phyloP scores from a whole-genome alignment of 2,888 invertebrate species.

The Eucera pruinosa region DNA sequence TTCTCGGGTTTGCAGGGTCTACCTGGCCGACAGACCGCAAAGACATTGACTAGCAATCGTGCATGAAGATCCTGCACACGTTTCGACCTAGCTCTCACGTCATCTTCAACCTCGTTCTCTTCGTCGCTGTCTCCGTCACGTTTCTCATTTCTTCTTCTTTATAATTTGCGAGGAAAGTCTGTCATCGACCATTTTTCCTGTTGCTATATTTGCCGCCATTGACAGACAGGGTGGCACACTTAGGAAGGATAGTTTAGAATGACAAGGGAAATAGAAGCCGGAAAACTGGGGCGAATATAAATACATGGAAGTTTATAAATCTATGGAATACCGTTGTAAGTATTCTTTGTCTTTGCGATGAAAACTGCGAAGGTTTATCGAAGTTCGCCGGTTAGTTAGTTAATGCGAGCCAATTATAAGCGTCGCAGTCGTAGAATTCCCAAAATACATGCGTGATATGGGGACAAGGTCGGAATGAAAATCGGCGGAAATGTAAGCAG shows the following conservation, averaged over 20 bases:
- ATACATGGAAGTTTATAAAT: slow-evolving; percentile 1
- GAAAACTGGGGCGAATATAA: slow-evolving; percentile 6
- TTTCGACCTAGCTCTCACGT: slow-evolving; percentile 39
- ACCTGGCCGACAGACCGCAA: slow-evolving; percentile 68
- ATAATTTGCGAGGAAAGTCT: slow-evolving; percentile 33
- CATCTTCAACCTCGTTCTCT: slow-evolving; percentile 50
- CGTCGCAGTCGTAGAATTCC: slow-evolving; percentile 37
- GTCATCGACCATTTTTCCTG: slow-evolving; percentile 43
- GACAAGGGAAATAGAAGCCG: not conserved
- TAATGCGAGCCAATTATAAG: slow-evolving; percentile 29
- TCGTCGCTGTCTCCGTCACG: not conserved
- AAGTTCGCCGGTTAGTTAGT: slow-evolving; percentile 1
- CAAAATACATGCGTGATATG: slow-evolving; percentile 59
- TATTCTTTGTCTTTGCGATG: not conserved
- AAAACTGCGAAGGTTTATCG: slow-evolving; percentile 8
- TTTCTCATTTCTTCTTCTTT: not conserved
- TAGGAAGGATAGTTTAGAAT: too few relatives aligned
- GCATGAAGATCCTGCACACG: slow-evolving; percentile 47
- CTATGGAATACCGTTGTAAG: not conserved
- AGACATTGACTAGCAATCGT: slow-evolving; percentile 52
- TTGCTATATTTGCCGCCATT: slow-evolving; percentile 10
- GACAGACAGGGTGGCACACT: not conserved
- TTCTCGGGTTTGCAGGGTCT: slow-evolving; percentile 60
- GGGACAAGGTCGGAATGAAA: slow-evolving; percentile 63
- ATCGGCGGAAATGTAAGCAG: slow-evolving; percentile 3